Percentiles rank a stretch among this genome's conserved stretches.
These are phyloP conservation scores for Ageneiosus marmoratus DNA, from an alignment of 2,113 vertebrate genomes.

Conservation along the genomic window DNA sequence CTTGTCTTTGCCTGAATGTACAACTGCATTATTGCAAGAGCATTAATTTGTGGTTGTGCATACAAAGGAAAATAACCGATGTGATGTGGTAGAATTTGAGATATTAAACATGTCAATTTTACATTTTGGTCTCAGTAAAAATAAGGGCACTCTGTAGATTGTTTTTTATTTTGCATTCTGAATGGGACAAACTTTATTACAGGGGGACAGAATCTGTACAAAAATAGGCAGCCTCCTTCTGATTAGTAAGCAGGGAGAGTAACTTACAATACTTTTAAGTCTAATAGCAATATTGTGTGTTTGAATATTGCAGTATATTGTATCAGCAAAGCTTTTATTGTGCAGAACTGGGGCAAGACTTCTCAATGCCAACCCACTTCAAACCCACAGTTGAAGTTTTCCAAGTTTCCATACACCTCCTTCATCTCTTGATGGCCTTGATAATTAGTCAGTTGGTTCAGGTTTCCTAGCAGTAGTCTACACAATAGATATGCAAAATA, in stretches of 20 bases:
- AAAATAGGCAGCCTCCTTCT: neutral
- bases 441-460: slow-evolving; percentile 1
- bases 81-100: neutral
- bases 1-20: neutral
- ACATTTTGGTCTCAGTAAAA: neutral
- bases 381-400: neutral
- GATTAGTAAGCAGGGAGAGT: neutral
- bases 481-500: slow-evolving; percentile 6
- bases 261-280: neutral
- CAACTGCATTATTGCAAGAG: neutral
- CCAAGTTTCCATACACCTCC: neutral
- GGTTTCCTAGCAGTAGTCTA: neutral
- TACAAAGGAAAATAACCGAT: neutral
- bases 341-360: neutral
- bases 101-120: neutral
- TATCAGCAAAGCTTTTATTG: neutral
- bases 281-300: neutral
- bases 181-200: neutral
- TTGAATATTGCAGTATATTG: neutral
- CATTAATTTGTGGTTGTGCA: neutral
- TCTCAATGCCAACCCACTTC: neutral
- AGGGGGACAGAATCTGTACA: neutral
- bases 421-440: neutral
- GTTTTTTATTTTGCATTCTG: neutral
- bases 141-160: neutral